Base-by-base conservation (phyloP, 2,888 invertebrate genomes). In the Anthrax anthrax region DNA sequence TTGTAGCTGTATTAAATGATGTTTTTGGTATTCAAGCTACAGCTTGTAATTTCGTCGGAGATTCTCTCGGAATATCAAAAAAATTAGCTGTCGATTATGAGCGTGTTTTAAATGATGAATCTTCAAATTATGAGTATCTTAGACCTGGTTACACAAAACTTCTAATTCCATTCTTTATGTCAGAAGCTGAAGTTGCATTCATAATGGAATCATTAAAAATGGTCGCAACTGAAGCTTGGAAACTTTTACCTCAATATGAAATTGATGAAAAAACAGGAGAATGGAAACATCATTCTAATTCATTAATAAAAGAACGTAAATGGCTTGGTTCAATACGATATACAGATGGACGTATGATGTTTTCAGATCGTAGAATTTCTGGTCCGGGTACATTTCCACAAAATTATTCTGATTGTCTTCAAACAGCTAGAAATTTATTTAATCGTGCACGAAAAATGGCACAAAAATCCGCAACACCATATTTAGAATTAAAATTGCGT, bases 211-310 rank as follows among this genome's bases (percentile, higher is more conserved):
- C 89, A 1, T 69, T 92, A 17, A 81, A 83, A 63, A 82, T 89
- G 80, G 85, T 90, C 0, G 88, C 90, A 1, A 81, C 85, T 4
- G 82, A 89, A 70, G 91, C 83, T 0, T 90, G 90, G 86, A 87
- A 87, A 59, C 75, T 92, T 38, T 65, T 92, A 44, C 91, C 91
- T 0, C 84, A 89, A 63, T 91, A 91, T 62, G 75, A 81, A 12
- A 77, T 89, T n/a, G 87, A 90, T 61, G 77, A 84, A 6, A 82
- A 88, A 61, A 89, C 88, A 0, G 91, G 87, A 0, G 89, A 90
- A 63, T 92, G 91, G 90, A 77, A 82, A 50, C 90, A 91, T 60
- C 81, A 82, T 58, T 78, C 83, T 0, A 84, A 87, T 62, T 76
- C 81, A 42, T 75, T 82, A 6, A 80, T 84, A 52, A 81, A 82